Evolutionary conservation across 2,113 vertebrate genomes (phyloP), one percentile per base, ranked within the genome.

Genomic region (Podarcis muralis): DNA sequence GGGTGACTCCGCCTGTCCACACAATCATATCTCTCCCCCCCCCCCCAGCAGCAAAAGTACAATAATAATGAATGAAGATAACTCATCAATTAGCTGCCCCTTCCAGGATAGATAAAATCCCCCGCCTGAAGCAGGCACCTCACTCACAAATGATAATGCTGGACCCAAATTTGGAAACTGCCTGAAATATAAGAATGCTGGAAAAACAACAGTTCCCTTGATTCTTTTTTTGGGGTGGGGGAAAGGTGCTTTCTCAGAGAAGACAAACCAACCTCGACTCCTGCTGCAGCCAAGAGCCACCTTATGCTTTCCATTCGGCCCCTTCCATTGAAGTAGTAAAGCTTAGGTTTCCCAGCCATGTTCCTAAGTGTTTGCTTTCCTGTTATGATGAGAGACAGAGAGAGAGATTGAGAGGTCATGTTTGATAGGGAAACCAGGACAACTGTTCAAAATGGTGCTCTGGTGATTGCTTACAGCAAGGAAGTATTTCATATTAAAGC

Each of bases 221-320:
- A 53, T 53, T 53, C 48, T 12, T 53, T 48, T 11, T 53, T 11
- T 1, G 48, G 48, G 48, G 48, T 53, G 48, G 48, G 48, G 48
- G 48, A 53, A 53, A 53, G 9, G 48, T 53, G 48, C 11, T 53
- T 53, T 53, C 1, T 11, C 48, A 53, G 48, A 53, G 48, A 87
- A 53, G 48, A 53, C 11, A 87, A 82, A 7, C 93, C 69, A 82
- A 98, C 98, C 94, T 98, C 97, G 4, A 98, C 95, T 0, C 95
- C 96, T 1, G 97, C 97, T 16, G 94, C 94, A 2, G 97, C 93
- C 79, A 99, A 40, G 0, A 98, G 96, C 98, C 97, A 98, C 8
- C 96, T 95, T 57, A 98, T 93, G 1, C 96, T 30, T 92, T 98
- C 98, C 98, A 98, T 98, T 85, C 94, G 97, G 9, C 98, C 98